Evolutionary conservation across 2,113 vertebrate species (phyloP).

Genomic region (Crotalus tigris): DNA sequence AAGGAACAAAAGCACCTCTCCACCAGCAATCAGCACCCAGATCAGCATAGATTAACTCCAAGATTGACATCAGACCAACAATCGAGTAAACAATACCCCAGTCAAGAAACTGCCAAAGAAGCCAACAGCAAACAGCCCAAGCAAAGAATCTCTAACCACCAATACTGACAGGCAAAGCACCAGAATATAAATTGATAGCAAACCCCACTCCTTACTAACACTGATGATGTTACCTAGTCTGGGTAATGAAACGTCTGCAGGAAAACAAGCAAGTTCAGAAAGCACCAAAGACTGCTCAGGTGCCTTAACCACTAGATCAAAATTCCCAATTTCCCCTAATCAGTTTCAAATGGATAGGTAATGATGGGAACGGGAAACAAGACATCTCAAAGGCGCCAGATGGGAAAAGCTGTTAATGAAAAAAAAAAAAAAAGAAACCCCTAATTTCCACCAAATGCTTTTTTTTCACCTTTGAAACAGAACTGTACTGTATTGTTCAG

Average conservation of each 20-base stretch:
- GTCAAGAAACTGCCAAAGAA: not conserved
- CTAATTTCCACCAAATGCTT: slow-evolving; percentile 66
- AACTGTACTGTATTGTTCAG: slow-evolving; percentile 70
- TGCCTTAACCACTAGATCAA: not conserved
- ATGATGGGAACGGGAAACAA: not conserved
- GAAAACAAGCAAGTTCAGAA: not conserved
- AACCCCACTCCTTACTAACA: not conserved
- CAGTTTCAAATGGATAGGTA: not conserved
- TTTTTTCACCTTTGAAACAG: slow-evolving; percentile 67
- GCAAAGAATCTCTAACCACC: not conserved
- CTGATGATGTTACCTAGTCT: not conserved
- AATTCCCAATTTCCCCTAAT: not conserved
- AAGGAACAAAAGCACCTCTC: not conserved
- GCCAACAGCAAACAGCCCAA: not conserved
- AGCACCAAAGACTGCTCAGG: not conserved
- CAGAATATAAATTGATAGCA: not conserved
- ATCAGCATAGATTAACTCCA: not conserved
- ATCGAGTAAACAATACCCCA: not conserved
- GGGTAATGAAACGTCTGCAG: not conserved
- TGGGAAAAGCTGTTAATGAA: slow-evolving; percentile 59
- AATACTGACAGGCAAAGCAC: not conserved
- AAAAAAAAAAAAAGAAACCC: slow-evolving; percentile 50
- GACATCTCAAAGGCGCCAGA: not conserved
- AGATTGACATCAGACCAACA: not conserved
- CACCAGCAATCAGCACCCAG: not conserved